phyloP scores from a whole-genome alignment of 2,797 vertebrate genomes.

The Megaceryle alcyon region DNA sequence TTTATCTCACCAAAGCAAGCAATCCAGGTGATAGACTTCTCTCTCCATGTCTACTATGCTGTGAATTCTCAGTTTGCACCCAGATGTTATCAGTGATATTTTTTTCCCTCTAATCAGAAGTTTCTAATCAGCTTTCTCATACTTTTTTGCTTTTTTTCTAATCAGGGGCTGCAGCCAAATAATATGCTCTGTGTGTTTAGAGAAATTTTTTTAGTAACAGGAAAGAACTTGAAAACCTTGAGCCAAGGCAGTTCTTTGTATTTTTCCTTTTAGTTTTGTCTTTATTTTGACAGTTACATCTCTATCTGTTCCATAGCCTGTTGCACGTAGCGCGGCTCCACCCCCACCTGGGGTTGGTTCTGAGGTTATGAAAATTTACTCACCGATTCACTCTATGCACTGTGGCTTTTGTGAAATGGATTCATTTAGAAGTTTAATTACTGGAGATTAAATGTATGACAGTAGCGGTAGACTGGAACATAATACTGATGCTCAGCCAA shows the following conservation, averaged over 20 bases:
- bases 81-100: not conserved
- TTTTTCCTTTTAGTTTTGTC: conserved; percentile 31
- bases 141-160: not conserved
- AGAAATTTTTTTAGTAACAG: not conserved
- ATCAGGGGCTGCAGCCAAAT: not conserved
- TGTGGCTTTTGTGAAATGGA: conserved; percentile 48
- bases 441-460: conserved; percentile 66
- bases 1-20: not conserved
- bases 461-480: conserved; percentile 41
- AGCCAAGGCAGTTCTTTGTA: not conserved
- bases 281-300: conserved; percentile 30
- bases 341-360: not conserved
- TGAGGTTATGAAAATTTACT: conserved; percentile 51
- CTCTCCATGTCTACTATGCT: not conserved
- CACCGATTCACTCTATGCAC: conserved; percentile 40
- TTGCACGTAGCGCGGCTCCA: not conserved
- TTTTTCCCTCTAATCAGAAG: not conserved
- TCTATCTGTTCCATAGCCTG: conserved; percentile 1
- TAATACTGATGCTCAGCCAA: conserved; percentile 43
- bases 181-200: not conserved
- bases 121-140: not conserved
- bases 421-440: conserved; percentile 73
- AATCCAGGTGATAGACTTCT: not conserved
- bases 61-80: not conserved
- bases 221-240: conserved; percentile 17